Evolutionary conservation across 2,113 vertebrate species (phyloP).

Genomic region (Scolopax mira): DNA sequence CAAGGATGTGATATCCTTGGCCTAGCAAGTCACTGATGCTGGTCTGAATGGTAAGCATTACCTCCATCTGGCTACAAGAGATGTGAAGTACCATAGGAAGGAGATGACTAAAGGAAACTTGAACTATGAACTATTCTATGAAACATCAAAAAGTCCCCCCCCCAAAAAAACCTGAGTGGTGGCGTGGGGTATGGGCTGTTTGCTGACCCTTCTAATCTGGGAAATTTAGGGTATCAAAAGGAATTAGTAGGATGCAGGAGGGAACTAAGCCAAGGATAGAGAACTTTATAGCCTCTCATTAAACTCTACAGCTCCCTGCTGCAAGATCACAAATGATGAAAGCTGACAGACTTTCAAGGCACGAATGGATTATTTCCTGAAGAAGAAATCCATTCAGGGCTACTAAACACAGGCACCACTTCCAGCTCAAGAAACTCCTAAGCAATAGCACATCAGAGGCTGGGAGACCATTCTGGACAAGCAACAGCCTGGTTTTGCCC

Average conservation of each 20-base stretch:
- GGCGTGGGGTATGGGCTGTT: fast-evolving
- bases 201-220: neutral
- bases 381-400: neutral
- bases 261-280: neutral
- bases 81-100: neutral
- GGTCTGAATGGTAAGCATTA: neutral
- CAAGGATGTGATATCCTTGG: neutral
- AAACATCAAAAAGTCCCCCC: neutral
- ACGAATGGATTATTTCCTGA: neutral
- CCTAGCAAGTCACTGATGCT: neutral
- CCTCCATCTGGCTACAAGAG: neutral
- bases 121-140: neutral
- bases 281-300: neutral
- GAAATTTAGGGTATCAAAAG: neutral
- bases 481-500: neutral
- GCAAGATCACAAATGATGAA: neutral
- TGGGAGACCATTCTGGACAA: neutral
- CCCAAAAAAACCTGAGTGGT: neutral
- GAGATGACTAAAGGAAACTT: neutral
- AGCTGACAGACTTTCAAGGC: neutral
- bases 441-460: neutral
- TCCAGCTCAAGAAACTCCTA: neutral
- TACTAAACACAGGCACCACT: neutral
- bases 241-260: neutral
- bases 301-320: neutral